Percentiles rank a stretch among this genome's conserved stretches.
These are phyloP conservation scores for Gandaritis pyraliata DNA, from an alignment of 2,888 invertebrate species.

Conservation along the genomic window DNA sequence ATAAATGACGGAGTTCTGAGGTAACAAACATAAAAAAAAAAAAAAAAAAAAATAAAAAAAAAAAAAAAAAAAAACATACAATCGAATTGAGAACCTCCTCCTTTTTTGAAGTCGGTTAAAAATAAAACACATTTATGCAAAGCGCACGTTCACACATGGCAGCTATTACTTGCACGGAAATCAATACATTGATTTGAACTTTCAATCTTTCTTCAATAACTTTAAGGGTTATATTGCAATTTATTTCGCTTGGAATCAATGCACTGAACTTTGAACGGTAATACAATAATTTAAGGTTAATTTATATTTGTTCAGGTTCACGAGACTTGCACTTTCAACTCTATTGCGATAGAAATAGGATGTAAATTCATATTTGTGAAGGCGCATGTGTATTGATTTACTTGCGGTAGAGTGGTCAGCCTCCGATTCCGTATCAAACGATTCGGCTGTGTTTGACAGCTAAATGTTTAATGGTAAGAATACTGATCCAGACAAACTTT, in stretches of 20 bases:
- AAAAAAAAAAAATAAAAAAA: too few species aligned
- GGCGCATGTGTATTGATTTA: slow-evolving; percentile 27
- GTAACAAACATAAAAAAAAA: too few species aligned
- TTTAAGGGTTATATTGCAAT: slow-evolving; percentile 32
- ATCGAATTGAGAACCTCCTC: too few species aligned
- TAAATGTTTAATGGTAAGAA: too few species aligned
- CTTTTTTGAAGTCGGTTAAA: too few species aligned
- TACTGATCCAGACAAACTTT: too few species aligned
- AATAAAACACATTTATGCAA: slow-evolving; percentile 15
- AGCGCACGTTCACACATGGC: slow-evolving; percentile 12
- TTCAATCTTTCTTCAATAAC: not conserved
- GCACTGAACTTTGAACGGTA: slow-evolving; percentile 31
- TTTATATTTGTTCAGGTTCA: slow-evolving; percentile 18
- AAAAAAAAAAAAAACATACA: too few species aligned
- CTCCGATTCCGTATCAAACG: slow-evolving; percentile 1
- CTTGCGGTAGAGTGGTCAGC: slow-evolving; percentile 34
- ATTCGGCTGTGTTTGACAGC: too few species aligned
- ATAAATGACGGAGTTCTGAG: too few species aligned
- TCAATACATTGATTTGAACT: slow-evolving; percentile 17
- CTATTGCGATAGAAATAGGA: not conserved
- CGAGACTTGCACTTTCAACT: slow-evolving; percentile 20
- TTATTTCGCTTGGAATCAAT: slow-evolving; percentile 34
- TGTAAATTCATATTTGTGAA: slow-evolving; percentile 9
- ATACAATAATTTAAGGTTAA: slow-evolving; percentile 18
- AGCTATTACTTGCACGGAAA: slow-evolving; percentile 20